A percentile compares a stretch with the other conserved stretches of the same genome.
These are phyloP conservation scores for Agonum fuliginosum DNA, from an alignment of 2,888 invertebrate species.

Conservation along the genomic window DNA sequence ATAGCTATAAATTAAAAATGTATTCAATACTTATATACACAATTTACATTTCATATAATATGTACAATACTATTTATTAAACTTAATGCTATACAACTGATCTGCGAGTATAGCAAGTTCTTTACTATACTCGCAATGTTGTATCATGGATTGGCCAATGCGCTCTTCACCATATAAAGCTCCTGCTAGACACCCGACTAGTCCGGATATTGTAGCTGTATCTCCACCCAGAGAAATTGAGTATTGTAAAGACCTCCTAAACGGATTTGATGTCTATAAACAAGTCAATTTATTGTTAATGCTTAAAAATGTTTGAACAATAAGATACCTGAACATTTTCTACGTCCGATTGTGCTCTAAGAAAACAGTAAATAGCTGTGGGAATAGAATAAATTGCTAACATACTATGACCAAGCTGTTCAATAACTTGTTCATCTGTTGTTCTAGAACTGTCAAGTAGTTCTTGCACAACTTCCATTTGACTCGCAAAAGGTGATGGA, in stretches of 20 bases:
- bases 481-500: constrained; percentile 74
- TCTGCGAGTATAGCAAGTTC: constrained; percentile 76
- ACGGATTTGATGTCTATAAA: constrained; percentile 74
- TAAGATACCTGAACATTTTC: constrained; percentile 74
- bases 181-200: constrained; percentile 83
- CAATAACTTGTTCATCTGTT: constrained; percentile 74
- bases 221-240: constrained; percentile 85
- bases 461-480: constrained; percentile 74
- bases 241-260: constrained; percentile 80
- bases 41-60: background rate
- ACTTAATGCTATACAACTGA: constrained; percentile 67
- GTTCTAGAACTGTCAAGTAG: constrained; percentile 72
- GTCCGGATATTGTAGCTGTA: constrained; percentile 85
- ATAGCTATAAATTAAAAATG: constrained; percentile 17
- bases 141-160: constrained; percentile 74
- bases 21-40: constrained; percentile 15
- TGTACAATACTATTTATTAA: constrained; percentile 22
- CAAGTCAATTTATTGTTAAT: constrained; percentile 38
- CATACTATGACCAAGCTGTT: constrained; percentile 77
- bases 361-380: constrained; percentile 82
- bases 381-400: constrained; percentile 82
- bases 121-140: constrained; percentile 77
- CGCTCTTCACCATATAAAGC: constrained; percentile 79
- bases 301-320: constrained; percentile 62
- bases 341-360: constrained; percentile 75